phyloP scores from a whole-genome alignment of 2,797 vertebrate species.

The Poecilia wingei region DNA sequence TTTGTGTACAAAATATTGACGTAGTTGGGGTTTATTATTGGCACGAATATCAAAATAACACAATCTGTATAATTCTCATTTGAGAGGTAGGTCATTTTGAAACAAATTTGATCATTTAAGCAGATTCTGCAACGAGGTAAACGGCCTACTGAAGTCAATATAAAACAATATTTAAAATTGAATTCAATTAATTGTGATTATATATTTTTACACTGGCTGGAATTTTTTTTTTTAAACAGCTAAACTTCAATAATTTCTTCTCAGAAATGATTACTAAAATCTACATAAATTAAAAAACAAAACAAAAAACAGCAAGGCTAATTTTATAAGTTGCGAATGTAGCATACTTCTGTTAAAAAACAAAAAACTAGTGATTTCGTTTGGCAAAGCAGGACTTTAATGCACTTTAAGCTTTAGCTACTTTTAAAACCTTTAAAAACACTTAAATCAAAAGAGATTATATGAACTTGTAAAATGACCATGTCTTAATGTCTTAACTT shows the following conservation, averaged over 20 bases:
- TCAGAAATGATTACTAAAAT: background rate
- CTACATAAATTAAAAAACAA: background rate
- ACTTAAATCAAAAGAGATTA: background rate
- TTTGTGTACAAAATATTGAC: background rate
- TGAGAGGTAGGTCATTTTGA: background rate
- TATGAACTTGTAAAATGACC: background rate
- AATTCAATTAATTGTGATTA: background rate
- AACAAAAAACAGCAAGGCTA: background rate
- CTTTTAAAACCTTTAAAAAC: background rate
- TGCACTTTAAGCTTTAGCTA: background rate
- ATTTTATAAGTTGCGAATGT: background rate
- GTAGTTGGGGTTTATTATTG: background rate
- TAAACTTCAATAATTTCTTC: background rate
- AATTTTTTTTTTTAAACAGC: background rate
- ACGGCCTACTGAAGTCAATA: background rate
- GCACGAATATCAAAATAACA: background rate
- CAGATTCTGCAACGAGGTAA: background rate
- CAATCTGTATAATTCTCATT: background rate
- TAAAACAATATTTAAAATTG: background rate
- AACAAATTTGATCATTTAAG: background rate
- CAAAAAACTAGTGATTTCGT: background rate
- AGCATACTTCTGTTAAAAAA: no score
- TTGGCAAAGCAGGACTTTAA: background rate
- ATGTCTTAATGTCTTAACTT: background rate
- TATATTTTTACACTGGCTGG: background rate